Evolutionary conservation across 2,797 vertebrate species (phyloP).

Genomic region (Coracias cyanogaster): DNA sequence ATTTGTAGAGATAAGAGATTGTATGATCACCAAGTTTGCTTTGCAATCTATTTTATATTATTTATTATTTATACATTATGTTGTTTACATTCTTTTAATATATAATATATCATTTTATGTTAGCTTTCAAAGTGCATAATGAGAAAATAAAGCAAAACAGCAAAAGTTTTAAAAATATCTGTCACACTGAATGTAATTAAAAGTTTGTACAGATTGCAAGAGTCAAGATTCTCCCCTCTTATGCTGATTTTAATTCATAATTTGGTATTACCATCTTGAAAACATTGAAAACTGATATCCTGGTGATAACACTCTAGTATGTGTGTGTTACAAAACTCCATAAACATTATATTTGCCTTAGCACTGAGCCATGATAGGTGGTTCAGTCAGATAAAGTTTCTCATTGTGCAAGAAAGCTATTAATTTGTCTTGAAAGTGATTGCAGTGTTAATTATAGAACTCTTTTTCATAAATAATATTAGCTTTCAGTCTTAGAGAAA

Average conservation of each 20-base stretch:
- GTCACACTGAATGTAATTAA: not conserved
- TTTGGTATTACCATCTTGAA: not conserved
- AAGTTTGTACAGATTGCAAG: not conserved
- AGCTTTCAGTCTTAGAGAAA: not conserved
- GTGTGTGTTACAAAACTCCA: not conserved
- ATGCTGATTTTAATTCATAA: conserved; percentile 34
- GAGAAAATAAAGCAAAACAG: not conserved
- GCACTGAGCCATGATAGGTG: not conserved
- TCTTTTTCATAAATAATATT: not conserved
- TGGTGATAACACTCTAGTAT: not conserved
- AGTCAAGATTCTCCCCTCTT: not conserved
- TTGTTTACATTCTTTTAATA: not conserved
- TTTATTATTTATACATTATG: not conserved
- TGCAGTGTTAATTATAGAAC: not conserved
- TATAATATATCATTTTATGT: not conserved
- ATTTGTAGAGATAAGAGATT: not conserved
- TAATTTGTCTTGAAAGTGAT: not conserved
- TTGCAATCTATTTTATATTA: not conserved
- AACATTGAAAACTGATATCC: not conserved
- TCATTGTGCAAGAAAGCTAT: not conserved
- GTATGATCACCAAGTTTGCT: not conserved
- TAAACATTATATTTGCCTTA: not conserved
- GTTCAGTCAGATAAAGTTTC: not conserved
- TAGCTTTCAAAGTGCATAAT: not conserved
- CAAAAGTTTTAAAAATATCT: not conserved